phyloP scores from a whole-genome alignment of 2,888 invertebrate genomes.

The Creontiades dilutus region DNA sequence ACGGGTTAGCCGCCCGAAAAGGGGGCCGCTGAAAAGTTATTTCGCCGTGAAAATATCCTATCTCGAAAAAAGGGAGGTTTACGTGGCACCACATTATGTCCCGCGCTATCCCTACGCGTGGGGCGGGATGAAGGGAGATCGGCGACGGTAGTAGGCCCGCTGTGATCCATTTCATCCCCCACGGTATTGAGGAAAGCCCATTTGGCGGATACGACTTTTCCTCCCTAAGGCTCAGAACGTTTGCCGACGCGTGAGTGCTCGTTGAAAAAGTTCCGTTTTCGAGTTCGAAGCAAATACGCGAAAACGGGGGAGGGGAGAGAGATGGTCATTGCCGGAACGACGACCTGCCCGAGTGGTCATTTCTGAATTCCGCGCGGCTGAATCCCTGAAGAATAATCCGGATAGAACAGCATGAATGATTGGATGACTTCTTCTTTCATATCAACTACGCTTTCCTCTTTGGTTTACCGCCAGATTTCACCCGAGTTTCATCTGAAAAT shows the following conservation, averaged over 20 bases:
- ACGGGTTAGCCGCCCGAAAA: background rate
- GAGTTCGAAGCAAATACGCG: background rate
- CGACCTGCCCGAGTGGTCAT: too few species aligned
- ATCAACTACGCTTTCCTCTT: too few species aligned
- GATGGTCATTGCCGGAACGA: too few species aligned
- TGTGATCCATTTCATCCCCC: background rate
- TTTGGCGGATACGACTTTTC: background rate
- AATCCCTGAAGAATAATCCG: too few species aligned
- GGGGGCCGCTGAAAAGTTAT: background rate
- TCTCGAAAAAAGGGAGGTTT: background rate
- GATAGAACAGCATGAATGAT: too few species aligned
- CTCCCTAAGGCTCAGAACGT: background rate
- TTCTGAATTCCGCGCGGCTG: too few species aligned
- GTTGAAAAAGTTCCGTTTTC: background rate
- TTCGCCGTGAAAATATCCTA: conserved; percentile 3
- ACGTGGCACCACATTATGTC: background rate
- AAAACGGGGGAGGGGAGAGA: too few species aligned
- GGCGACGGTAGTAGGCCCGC: background rate
- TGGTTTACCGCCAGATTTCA: too few species aligned
- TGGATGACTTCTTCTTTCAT: too few species aligned
- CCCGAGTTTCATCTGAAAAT: too few species aligned
- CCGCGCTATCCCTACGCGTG: background rate
- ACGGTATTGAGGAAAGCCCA: conserved; percentile 19
- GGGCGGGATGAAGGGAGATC: background rate
- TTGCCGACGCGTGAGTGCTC: background rate